Conservation (phyloP, 1,140 invertebrate genomes). For the Heliconius congener region DNA sequence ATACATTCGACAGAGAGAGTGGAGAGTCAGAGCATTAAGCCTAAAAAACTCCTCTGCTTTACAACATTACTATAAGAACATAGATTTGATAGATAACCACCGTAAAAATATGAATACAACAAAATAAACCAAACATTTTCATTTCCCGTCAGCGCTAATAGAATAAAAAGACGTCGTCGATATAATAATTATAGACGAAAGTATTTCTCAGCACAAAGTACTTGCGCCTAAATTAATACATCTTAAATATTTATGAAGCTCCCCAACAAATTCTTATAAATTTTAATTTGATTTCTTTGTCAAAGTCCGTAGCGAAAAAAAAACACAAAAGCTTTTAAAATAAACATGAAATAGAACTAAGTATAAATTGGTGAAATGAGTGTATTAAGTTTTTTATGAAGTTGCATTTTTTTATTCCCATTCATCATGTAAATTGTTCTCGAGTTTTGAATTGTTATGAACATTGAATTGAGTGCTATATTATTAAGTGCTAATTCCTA, state of each 20-base stretch:
- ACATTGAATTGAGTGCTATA: not conserved
- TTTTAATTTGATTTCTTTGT: conserved; percentile 13
- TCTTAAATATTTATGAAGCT: conserved; percentile 13
- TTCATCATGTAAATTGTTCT: not conserved
- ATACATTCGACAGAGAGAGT: no score
- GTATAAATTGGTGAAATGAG: conserved; percentile 4
- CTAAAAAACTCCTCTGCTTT: no score
- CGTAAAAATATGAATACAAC: not conserved
- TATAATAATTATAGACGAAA: conserved; percentile 3
- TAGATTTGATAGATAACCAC: no score
- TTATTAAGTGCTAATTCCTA: not conserved
- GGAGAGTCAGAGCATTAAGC: no score
- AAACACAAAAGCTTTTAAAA: not conserved
- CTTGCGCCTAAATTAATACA: conserved; percentile 14
- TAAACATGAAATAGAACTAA: conserved; percentile 4
- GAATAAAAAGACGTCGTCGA: conserved; percentile 4
- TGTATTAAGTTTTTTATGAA: not conserved
- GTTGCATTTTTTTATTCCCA: not conserved
- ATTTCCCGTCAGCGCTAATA: not conserved
- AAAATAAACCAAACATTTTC: not conserved
- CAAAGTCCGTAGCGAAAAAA: not conserved
- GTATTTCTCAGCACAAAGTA: conserved; percentile 3
- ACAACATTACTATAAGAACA: no score
- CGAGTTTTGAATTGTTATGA: not conserved
- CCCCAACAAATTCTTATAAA: conserved; percentile 13